phyloP scores from a whole-genome alignment of 2,113 vertebrate species.

The Dicerorhinus sumatrensis region DNA sequence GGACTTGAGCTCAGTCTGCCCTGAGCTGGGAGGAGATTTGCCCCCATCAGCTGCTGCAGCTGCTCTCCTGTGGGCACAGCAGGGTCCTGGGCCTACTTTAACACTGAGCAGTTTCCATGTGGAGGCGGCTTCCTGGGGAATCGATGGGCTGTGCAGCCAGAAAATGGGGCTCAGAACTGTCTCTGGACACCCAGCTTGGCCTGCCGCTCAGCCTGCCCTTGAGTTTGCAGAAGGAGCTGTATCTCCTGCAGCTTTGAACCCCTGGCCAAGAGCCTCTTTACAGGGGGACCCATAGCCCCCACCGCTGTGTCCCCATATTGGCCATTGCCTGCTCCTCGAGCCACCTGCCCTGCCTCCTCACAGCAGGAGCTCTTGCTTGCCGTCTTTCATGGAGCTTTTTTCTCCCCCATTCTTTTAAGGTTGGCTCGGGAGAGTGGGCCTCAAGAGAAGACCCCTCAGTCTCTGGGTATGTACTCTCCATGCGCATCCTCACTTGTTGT shows the following conservation, averaged over 20 bases:
- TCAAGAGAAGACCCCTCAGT: slow-evolving; percentile 34
- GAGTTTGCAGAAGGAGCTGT: not conserved
- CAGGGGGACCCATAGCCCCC: accelerated
- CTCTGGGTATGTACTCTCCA: slow-evolving; percentile 66
- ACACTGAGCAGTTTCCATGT: not conserved
- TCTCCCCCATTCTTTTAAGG: slow-evolving; percentile 75
- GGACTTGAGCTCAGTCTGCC: not conserved
- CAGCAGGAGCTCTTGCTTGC: accelerated
- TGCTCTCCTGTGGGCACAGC: not conserved
- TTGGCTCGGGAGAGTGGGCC: not conserved
- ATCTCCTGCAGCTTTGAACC: not conserved
- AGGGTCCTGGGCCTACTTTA: not conserved
- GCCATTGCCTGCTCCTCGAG: not conserved
- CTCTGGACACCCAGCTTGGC: not conserved
- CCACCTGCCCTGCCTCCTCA: not conserved
- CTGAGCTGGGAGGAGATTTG: not conserved
- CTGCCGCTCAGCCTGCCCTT: not conserved
- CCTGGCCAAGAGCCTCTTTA: not conserved
- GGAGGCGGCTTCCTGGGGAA: not conserved
- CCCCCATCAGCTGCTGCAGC: not conserved
- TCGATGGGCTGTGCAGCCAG: not conserved
- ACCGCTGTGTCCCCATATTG: accelerated
- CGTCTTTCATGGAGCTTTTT: not conserved
- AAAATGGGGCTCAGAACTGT: not conserved
- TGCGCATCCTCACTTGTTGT: not conserved